These are phyloP conservation scores for Peromyscus leucopus DNA, from an alignment of 2,113 vertebrate genomes.

Conservation along the genomic window DNA sequence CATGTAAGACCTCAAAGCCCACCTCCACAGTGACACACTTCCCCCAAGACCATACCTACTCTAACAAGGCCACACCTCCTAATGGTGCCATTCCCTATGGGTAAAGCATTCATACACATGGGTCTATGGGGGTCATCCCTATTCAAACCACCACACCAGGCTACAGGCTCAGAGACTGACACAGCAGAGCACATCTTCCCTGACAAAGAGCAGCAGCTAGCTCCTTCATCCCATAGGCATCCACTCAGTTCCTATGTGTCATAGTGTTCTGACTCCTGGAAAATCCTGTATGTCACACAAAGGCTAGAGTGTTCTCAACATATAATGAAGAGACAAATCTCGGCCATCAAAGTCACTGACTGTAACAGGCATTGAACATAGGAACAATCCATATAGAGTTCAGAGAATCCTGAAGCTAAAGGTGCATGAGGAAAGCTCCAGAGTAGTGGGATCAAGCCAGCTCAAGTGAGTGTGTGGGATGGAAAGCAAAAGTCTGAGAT, in stretches of 20 bases:
- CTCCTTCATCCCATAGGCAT: neutral
- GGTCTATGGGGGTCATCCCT: too few relatives aligned
- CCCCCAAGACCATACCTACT: too few relatives aligned
- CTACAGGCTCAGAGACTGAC: neutral
- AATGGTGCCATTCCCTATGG: too few relatives aligned
- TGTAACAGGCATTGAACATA: neutral
- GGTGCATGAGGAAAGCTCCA: neutral
- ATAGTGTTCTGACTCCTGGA: neutral
- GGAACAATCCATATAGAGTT: neutral
- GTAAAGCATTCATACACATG: too few relatives aligned
- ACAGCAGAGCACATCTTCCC: neutral
- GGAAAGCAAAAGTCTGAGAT: neutral
- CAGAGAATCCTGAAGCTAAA: neutral
- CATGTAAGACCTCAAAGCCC: too few relatives aligned
- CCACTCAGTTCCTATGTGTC: neutral
- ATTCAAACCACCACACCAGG: neutral
- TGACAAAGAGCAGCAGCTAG: neutral
- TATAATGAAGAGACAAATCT: neutral
- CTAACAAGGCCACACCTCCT: too few relatives aligned
- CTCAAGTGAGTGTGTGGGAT: neutral
- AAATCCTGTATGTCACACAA: neutral
- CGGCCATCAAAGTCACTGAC: neutral
- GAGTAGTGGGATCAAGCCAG: neutral
- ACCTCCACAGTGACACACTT: too few relatives aligned
- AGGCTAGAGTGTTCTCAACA: neutral